A percentile compares a stretch with the other conserved stretches of the same genome.
These are phyloP conservation scores for Ginglymostoma cirratum DNA, from an alignment of 2,113 vertebrate genomes.

Conservation along the genomic window DNA sequence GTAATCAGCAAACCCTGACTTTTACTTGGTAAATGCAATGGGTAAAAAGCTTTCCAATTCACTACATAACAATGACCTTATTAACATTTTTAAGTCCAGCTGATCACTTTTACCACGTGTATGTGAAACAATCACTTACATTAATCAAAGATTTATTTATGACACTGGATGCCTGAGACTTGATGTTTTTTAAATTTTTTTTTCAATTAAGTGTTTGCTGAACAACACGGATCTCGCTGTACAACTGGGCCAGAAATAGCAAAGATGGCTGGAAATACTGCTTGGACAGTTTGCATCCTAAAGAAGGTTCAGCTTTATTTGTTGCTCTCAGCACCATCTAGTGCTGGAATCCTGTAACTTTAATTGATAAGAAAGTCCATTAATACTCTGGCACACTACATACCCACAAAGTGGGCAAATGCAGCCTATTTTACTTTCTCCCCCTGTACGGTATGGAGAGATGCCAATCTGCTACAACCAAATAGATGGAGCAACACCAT, in stretches of 20 bases:
- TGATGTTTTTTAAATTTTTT: background rate
- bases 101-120: background rate
- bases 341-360: background rate
- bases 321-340: slow-evolving; percentile 10
- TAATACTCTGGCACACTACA: background rate
- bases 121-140: background rate
- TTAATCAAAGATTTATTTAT: background rate
- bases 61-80: background rate
- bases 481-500: background rate
- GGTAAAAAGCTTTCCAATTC: background rate
- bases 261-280: slow-evolving; percentile 12
- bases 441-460: no score
- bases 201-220: background rate
- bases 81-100: background rate
- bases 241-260: background rate
- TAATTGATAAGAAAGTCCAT: background rate
- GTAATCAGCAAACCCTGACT: background rate
- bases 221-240: background rate
- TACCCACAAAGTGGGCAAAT: no score
- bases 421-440: background rate
- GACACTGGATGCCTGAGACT: background rate
- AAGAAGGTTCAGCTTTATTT: background rate
- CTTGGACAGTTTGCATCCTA: background rate
- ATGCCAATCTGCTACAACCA: background rate
- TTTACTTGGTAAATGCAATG: background rate